Conservation (phyloP, 2,888 invertebrate species). For the Ametastegia equiseti region DNA sequence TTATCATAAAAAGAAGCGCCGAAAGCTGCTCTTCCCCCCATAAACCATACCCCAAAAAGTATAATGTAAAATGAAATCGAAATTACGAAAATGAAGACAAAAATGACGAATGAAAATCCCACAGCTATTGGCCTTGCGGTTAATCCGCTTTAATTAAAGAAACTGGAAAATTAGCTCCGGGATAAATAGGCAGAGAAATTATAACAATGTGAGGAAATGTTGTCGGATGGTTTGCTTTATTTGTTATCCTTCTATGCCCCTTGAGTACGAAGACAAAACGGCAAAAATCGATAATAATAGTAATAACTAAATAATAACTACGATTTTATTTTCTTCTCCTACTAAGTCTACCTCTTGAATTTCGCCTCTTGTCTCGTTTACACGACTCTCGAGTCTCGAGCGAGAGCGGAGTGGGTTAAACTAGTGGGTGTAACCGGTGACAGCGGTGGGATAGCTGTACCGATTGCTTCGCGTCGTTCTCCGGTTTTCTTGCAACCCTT, state of each 20-base stretch:
- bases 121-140: neutral
- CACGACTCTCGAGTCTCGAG: neutral
- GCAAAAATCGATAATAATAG: neutral
- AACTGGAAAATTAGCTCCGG: neutral
- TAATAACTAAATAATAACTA: neutral
- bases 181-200: neutral
- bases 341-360: neutral
- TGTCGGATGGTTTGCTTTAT: neutral
- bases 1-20: neutral
- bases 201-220: neutral
- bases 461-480: neutral
- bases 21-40: too few relatives aligned
- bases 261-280: neutral
- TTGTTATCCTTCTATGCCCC: neutral
- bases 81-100: neutral
- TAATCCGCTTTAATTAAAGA: neutral
- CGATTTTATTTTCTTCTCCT: neutral
- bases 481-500: neutral
- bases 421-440: constrained; percentile 8
- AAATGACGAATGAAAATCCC: neutral
- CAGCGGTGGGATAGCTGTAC: constrained; percentile 11
- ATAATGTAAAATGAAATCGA: neutral
- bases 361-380: neutral
- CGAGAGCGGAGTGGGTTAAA: neutral
- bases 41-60: neutral